Conservation (phyloP, 2,113 vertebrate genomes). For the Accipiter virgatus region DNA sequence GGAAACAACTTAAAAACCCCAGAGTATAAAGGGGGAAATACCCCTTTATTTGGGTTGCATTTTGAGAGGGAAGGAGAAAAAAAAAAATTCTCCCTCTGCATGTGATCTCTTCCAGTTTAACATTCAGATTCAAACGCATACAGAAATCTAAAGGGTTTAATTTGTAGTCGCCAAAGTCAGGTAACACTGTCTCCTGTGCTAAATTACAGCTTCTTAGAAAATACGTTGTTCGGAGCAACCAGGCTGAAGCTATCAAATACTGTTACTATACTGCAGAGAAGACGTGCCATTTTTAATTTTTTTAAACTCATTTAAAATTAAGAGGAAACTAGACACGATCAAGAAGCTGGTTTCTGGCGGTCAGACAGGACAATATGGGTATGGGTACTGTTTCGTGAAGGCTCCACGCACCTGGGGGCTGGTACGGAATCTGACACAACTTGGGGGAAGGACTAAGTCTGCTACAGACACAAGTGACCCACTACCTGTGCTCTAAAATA, state of each 20-base stretch:
- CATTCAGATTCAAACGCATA: not conserved
- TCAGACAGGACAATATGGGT: not conserved
- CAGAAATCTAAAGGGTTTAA: not conserved
- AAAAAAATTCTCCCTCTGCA: not conserved
- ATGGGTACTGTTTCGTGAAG: not conserved
- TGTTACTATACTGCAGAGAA: not conserved
- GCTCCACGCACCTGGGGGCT: not conserved
- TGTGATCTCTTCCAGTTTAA: not conserved
- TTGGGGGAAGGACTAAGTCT: rapidly evolving
- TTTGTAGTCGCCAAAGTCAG: not conserved
- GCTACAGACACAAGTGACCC: not conserved
- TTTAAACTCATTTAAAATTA: not conserved
- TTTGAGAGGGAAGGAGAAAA: not conserved
- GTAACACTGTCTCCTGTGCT: not conserved
- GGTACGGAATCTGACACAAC: too few species aligned
- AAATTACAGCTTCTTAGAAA: not conserved
- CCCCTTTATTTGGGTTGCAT: not conserved
- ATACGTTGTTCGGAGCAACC: not conserved
- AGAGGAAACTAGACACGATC: not conserved
- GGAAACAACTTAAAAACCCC: not conserved
- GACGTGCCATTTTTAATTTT: not conserved
- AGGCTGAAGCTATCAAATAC: not conserved
- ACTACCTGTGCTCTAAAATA: not conserved
- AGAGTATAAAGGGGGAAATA: rapidly evolving
- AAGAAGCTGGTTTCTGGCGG: not conserved